Base-by-base conservation (phyloP, 2,888 invertebrate genomes). In the Malthinus seriepunctatus region DNA sequence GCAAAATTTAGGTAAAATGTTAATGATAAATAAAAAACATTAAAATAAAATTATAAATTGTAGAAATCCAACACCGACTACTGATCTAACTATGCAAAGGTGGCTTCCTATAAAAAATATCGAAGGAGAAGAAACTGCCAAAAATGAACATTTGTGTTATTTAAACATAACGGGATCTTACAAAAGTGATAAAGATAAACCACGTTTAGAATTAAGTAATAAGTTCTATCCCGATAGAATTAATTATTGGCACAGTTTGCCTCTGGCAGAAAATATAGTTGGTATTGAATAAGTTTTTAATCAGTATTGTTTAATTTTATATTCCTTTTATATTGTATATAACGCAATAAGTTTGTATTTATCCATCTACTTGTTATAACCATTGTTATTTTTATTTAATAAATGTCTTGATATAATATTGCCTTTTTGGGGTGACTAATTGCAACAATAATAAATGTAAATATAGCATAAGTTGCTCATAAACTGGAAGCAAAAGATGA, bases 1-100 rank as follows among this genome's bases (percentile, higher is more conserved):
- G 82, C 82, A 8, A 78, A 69, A 51, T 72, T 73, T 45, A 79
- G 81, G 83, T 83, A 73, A 71, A 73, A 65, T 32, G 37, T 32
- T 34, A 8, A 31, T 35, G 8, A 1, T 14, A 9, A 2, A 1
- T 12, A 8, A 14, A 8, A 14, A 15, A 14, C 11, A 14, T 11
- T 1, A 39, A 14, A 39, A 14, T 5, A 3, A 39, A n/a, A 15
- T 15, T 39, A 14, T 44, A 48, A 48, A 55, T 65, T 66, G 56
- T 53, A 72, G 72, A 23, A 51, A 70, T 56, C 71, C 72, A 10
- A 68, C 67, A 45, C 69, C 70, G 15, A 12, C 33, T 3, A 52
- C 59, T 32, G 51, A 58, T 23, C 1, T 32, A 6, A 5, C 11
- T 11, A 2, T 8, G 1, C 32, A 32, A 1, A 8, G n/a, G 8